Evolutionary conservation across 2,113 vertebrate species (phyloP).

Genomic region (Halcyon senegalensis): DNA sequence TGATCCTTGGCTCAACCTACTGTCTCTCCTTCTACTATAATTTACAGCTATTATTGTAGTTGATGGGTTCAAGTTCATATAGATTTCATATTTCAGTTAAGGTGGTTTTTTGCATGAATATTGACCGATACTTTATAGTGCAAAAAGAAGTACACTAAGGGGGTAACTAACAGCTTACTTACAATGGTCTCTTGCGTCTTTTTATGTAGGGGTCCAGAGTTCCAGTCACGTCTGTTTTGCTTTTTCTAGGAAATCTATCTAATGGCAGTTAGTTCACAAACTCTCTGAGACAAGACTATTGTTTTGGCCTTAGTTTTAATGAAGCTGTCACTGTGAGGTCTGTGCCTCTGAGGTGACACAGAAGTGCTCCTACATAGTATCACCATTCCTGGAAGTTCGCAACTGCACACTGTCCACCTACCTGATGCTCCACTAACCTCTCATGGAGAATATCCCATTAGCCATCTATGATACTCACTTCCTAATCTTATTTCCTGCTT

Average conservation of each 20-base stretch:
- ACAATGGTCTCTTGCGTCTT: neutral
- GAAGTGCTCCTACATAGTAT: neutral
- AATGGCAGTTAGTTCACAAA: neutral
- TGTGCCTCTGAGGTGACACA: neutral
- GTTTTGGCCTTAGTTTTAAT: neutral
- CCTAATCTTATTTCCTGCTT: neutral
- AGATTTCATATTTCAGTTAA: neutral
- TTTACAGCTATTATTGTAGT: neutral
- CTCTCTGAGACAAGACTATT: neutral
- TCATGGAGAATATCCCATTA: neutral
- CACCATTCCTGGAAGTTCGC: neutral
- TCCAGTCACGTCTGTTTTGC: neutral
- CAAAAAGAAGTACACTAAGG: neutral
- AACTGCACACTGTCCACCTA: neutral
- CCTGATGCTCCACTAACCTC: neutral
- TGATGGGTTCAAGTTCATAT: neutral
- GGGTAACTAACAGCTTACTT: neutral
- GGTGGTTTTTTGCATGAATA: neutral
- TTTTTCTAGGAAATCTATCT: neutral
- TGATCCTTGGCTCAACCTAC: neutral
- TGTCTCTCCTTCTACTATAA: neutral
- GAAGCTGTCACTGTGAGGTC: neutral
- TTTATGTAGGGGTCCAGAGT: neutral
- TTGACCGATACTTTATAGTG: neutral
- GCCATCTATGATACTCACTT: neutral